Evolutionary conservation across 2,797 vertebrate species (phyloP).

Genomic region (Pempheris klunzingeri): DNA sequence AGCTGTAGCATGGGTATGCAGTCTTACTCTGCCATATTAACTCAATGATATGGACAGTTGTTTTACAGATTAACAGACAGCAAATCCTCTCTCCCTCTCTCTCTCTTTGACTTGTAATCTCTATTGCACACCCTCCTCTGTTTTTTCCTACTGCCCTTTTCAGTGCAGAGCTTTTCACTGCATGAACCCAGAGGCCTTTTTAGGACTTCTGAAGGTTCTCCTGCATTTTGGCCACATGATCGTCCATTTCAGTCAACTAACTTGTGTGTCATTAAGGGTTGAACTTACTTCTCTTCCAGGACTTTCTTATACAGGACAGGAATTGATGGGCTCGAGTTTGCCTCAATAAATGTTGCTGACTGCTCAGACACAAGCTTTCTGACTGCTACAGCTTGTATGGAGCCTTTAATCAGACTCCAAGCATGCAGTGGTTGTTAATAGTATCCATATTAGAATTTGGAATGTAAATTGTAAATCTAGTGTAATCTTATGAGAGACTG

Average conservation of each 20-base stretch:
- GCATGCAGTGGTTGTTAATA: neutral
- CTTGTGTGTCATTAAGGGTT: neutral
- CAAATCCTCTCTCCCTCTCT: neutral
- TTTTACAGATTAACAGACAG: neutral
- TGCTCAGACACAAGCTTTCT: neutral
- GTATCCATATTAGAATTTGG: neutral
- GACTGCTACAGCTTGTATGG: neutral
- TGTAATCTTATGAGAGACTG: neutral
- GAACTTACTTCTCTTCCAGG: neutral
- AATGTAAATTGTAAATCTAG: neutral
- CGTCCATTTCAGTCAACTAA: neutral
- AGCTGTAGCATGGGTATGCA: neutral
- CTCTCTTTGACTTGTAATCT: neutral
- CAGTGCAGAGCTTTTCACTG: neutral
- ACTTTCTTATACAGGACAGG: neutral
- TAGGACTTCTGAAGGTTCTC: neutral
- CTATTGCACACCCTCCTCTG: neutral
- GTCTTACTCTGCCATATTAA: no score
- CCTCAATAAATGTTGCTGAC: neutral
- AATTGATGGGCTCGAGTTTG: neutral
- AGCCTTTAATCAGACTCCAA: neutral
- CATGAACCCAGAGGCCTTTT: neutral
- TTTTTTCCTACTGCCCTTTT: neutral
- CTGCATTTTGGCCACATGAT: neutral
- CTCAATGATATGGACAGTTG: neutral